Conservation (phyloP, 1,140 invertebrate genomes). For the Ips typographus region DNA sequence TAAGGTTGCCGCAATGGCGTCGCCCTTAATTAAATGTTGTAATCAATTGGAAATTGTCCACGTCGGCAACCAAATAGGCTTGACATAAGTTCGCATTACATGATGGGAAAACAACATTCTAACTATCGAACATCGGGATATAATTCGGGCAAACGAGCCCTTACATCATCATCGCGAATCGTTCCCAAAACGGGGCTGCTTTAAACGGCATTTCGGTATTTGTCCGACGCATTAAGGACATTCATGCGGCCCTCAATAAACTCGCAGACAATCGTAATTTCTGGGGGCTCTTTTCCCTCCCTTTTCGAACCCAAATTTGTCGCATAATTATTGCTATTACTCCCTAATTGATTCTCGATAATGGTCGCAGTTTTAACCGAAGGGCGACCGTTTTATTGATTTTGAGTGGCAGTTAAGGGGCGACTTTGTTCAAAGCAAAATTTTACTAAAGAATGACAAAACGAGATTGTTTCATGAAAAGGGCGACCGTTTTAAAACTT, state of each 20-base stretch:
- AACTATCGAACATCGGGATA: background rate
- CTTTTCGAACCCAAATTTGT: background rate
- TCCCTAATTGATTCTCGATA: background rate
- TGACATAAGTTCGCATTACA: slow-evolving; percentile 13
- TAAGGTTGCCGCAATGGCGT: background rate
- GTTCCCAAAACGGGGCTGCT: slow-evolving; percentile 13
- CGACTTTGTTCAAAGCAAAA: too few species aligned
- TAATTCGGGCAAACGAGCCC: slow-evolving; percentile 8
- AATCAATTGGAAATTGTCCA: slow-evolving; percentile 2
- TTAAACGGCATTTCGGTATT: slow-evolving; percentile 26
- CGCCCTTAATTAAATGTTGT: background rate
- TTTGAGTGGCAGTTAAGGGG: too few species aligned
- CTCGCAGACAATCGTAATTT: slow-evolving; percentile 15
- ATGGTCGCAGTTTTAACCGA: too few species aligned
- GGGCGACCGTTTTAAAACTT: too few species aligned
- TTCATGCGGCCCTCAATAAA: slow-evolving; percentile 15
- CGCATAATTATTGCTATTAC: background rate
- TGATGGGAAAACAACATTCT: slow-evolving; percentile 6
- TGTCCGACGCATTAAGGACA: slow-evolving; percentile 18
- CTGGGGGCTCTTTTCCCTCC: background rate
- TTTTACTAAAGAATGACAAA: too few species aligned
- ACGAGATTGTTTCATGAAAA: too few species aligned
- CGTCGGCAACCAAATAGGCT: slow-evolving; percentile 9
- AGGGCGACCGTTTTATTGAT: too few species aligned
- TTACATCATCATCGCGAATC: slow-evolving; percentile 18